Percentiles rank a stretch among this genome's conserved stretches.
Evolutionary conservation across 30 jellyfish, hydroid and myxozoan genomes (phyloP).

Genomic region (Morbakka virulenta): DNA sequence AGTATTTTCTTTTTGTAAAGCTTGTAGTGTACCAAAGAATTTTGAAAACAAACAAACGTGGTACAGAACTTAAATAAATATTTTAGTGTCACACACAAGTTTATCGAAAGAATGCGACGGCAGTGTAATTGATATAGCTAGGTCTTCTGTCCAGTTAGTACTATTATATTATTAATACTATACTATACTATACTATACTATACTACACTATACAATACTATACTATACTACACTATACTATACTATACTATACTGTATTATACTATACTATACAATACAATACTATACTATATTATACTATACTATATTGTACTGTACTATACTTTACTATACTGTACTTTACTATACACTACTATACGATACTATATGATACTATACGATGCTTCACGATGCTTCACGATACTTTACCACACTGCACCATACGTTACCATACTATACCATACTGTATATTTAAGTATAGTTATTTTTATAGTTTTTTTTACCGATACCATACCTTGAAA

Average conservation of each 20-base stretch:
- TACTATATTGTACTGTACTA: neutral
- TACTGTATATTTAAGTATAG: no score
- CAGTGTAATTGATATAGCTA: no score
- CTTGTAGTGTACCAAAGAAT: no score
- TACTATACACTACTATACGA: neutral
- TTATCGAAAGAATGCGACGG: no score
- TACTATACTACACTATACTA: neutral
- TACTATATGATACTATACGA: neutral
- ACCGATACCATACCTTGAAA: no score
- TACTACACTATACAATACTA: neutral
- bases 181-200: neutral
- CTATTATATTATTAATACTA: no score
- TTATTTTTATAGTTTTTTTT: no score
- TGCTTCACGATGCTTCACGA: neutral
- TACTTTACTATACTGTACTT: neutral
- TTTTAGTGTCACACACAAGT: no score
- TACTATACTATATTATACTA: neutral
- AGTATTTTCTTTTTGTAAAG: no score
- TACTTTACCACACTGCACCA: neutral
- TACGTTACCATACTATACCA: neutral
- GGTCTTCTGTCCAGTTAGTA: no score
- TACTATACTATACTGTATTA: neutral
- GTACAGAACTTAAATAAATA: no score
- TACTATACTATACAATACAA: neutral
- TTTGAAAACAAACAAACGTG: no score